These are phyloP conservation scores for Bradypodion ventrale DNA, from an alignment of 2,797 vertebrate genomes.

Conservation along the genomic window DNA sequence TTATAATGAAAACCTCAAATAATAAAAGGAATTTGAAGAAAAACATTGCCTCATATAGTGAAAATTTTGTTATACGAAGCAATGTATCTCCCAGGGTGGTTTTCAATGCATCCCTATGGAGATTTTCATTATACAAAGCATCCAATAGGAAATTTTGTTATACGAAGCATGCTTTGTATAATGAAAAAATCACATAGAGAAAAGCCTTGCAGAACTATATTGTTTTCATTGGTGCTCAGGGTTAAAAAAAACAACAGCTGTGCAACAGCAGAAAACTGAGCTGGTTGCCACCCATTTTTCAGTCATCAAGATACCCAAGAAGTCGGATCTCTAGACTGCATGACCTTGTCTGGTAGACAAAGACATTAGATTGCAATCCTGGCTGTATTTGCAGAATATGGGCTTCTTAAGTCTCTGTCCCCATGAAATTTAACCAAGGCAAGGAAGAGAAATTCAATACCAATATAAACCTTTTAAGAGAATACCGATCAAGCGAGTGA, in stretches of 20 bases:
- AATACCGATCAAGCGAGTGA: constrained; percentile 43
- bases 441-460: constrained; percentile 44
- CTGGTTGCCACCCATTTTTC: not conserved
- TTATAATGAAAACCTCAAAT: no score
- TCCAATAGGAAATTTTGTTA: no score
- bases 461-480: constrained; percentile 43
- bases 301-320: accelerated
- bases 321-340: not conserved
- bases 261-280: not conserved
- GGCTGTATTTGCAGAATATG: not conserved
- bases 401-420: not conserved
- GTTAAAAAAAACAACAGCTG: not conserved
- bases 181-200: no score
- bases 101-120: no score
- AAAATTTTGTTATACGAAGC: no score
- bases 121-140: no score
- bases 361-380: constrained; percentile 21
- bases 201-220: no score
- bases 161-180: no score
- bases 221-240: not conserved
- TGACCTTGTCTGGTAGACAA: constrained; percentile 19
- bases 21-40: no score
- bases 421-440: constrained; percentile 36
- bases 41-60: no score
- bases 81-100: no score